Percentiles rank a stretch among this genome's conserved stretches.
Conservation (phyloP, 2,888 invertebrate species). For the Oscheius sp. region DNA sequence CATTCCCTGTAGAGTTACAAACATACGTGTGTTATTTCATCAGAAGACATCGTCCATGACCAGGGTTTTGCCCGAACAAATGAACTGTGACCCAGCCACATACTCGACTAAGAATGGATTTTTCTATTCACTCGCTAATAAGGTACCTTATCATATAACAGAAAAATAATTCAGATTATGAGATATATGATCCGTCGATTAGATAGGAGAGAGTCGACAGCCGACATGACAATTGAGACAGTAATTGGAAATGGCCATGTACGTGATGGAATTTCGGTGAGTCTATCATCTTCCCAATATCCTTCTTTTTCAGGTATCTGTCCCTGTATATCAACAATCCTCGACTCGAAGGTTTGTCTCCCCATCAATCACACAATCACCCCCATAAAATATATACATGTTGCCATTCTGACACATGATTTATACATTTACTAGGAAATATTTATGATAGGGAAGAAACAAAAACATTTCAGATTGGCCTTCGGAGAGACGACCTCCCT, state of each 20-base stretch:
- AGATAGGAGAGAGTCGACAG: conserved; percentile 39
- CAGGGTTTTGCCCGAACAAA: background rate
- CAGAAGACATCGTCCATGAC: too few species aligned
- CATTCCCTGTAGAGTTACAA: too few species aligned
- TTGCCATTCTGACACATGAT: too few species aligned
- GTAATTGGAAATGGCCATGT: conserved; percentile 5
- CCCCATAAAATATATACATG: too few species aligned
- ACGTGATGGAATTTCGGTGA: background rate
- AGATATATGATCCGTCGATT: conserved; percentile 37
- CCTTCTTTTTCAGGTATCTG: conserved; percentile 4
- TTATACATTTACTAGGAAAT: too few species aligned
- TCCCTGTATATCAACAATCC: conserved; percentile 35
- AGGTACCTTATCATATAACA: background rate
- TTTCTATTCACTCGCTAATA: background rate
- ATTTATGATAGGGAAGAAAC: background rate
- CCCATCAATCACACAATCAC: too few species aligned
- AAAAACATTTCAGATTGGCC: conserved; percentile 50
- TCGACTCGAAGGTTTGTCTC: conserved; percentile 31
- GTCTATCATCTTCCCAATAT: too few species aligned
- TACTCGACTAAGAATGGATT: conserved; percentile 3
- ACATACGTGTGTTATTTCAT: too few species aligned
- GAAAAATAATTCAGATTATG: conserved; percentile 30
- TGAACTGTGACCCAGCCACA: conserved; percentile 16
- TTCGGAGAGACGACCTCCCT: conserved; percentile 44
- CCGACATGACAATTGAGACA: conserved; percentile 21